phyloP scores from a whole-genome alignment of 2,888 invertebrate genomes.

The Dioctria rufipes region DNA sequence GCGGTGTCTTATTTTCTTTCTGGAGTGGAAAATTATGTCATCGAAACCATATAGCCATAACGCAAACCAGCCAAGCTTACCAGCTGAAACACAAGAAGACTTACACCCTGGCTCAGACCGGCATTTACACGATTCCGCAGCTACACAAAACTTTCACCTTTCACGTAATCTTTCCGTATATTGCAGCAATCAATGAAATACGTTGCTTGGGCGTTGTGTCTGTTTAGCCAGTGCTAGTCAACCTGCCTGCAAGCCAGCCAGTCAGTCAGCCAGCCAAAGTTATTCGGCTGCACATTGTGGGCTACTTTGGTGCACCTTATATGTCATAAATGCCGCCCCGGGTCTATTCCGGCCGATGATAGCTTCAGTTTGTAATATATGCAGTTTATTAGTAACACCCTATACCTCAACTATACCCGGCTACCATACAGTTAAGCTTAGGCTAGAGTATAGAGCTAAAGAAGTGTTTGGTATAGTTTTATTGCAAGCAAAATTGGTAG shows the following conservation, averaged over 20 bases:
- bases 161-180: slow-evolving; percentile 68
- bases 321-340: not conserved
- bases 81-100: slow-evolving; percentile 20
- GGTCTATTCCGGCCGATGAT: not conserved
- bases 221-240: slow-evolving; percentile 18
- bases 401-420: too few relatives aligned
- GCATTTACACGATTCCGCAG: slow-evolving; percentile 24
- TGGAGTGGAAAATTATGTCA: slow-evolving; percentile 20
- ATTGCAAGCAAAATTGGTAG: slow-evolving; percentile 36
- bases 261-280: too few relatives aligned
- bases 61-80: slow-evolving; percentile 22
- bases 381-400: not conserved
- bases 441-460: not conserved
- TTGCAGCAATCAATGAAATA: slow-evolving; percentile 60
- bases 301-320: slow-evolving; percentile 3
- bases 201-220: slow-evolving; percentile 36
- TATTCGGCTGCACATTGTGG: not conserved
- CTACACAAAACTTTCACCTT: slow-evolving; percentile 68
- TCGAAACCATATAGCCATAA: slow-evolving; percentile 19
- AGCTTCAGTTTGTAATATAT: not conserved
- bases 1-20: slow-evolving; percentile 19
- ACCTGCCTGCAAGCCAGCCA: too few relatives aligned
- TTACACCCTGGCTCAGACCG: slow-evolving; percentile 35
- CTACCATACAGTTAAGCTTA: not conserved
- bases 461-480: not conserved